Evolutionary conservation across 2,797 vertebrate genomes (phyloP), one percentile per base, ranked within the genome.

Genomic region (Acanthurus tractus): DNA sequence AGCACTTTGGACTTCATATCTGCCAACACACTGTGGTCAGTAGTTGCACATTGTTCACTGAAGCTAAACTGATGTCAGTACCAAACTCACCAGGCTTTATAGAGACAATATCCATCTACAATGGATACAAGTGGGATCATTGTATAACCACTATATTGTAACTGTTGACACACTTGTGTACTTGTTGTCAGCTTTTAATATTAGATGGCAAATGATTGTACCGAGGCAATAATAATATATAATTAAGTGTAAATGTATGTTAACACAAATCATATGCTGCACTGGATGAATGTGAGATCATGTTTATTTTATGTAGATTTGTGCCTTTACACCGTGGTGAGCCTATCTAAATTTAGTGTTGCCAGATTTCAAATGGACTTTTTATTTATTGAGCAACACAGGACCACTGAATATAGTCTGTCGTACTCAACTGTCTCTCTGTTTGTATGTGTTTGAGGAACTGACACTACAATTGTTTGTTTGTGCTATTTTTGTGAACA

Each of bases 251-350:
- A 70, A 70, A 82, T 54, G 67, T 86, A 61, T 50, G 52, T 36
- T 8, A 42, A 55, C 4, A 70, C 72, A 62, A 74, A 52, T 59
- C 65, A 67, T 29, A 73, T 53, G 61, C 56, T 81, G 74, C 76
- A 73, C 64, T 63, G 64, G 40, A 69, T 45, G 74, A 81, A 82
- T 64, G 72, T 61, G 68, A 62, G 18, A 45, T 54, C 1, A 15
- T 71, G 17, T 73, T 82, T 73, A 25, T 85, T 85, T 80, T 38
- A 14, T 18, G 68, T 87, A 82, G 79, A 72, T 64, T 52, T 85
- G 78, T 89, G 83, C 81, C 84, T 91, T 89, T 69, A 78, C 75
- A 70, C 79, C 20, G 25, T 78, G 58, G 81, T 48, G 40, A 75
- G 81, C 84, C 78, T 82, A 77, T 45, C 3, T 65, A 20, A 49